These are phyloP conservation scores for Rhynchotus rufescens DNA, from an alignment of 2,797 vertebrate species.

Conservation along the genomic window DNA sequence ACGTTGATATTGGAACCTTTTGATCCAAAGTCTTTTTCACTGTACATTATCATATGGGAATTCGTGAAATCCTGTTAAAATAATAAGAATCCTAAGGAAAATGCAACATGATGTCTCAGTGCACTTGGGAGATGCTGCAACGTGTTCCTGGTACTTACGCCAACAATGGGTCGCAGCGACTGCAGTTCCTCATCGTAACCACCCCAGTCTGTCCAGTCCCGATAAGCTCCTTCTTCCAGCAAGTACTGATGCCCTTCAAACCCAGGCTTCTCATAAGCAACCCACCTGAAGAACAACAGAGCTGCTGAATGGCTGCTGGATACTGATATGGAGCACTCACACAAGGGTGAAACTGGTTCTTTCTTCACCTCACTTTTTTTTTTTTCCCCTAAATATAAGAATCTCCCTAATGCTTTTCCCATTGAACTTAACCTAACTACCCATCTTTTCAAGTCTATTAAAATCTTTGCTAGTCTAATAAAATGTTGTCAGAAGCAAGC, in stretches of 20 bases:
- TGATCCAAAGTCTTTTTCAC: slow-evolving; percentile 84
- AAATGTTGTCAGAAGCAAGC: no score
- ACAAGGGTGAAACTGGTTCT: neutral
- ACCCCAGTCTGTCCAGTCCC: slow-evolving; percentile 90
- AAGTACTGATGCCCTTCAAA: slow-evolving; percentile 95
- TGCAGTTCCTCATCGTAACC: slow-evolving; percentile 82
- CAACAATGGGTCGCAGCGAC: slow-evolving; percentile 88
- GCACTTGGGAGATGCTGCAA: neutral
- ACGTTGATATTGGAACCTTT: slow-evolving; percentile 86
- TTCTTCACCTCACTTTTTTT: neutral
- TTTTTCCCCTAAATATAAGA: no score
- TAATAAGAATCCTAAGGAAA: slow-evolving; percentile 24
- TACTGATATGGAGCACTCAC: neutral
- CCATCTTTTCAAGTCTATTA: neutral
- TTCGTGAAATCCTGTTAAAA: slow-evolving; percentile 86
- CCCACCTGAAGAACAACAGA: slow-evolving; percentile 85
- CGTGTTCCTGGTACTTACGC: slow-evolving; percentile 81
- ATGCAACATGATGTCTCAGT: neutral
- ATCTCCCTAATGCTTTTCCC: neutral
- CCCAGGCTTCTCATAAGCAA: slow-evolving; percentile 88
- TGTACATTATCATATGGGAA: slow-evolving; percentile 91
- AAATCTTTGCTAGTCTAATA: neutral
- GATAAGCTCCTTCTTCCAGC: slow-evolving; percentile 94
- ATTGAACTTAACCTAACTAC: neutral
- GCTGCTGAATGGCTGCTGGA: neutral